A percentile compares a stretch with the other conserved stretches of the same genome.
phyloP scores from a whole-genome alignment of 2,888 invertebrate species.

The Ophonus ardosiacus region DNA sequence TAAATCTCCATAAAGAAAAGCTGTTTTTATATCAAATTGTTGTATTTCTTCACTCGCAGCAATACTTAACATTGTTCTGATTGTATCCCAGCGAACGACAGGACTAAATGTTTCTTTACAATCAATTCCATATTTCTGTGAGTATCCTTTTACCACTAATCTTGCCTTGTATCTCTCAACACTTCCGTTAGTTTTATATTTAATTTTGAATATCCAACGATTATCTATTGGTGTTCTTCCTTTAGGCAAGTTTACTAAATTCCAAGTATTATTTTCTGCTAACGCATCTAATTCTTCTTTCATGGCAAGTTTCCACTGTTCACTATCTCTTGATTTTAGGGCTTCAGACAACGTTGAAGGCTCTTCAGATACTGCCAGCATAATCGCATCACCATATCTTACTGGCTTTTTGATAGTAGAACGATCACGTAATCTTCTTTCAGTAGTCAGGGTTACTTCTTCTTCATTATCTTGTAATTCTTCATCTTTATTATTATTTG shows the following conservation, averaged over 20 bases:
- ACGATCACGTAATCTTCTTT: neutral
- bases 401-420: neutral
- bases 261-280: constrained; percentile 52
- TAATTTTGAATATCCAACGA: constrained; percentile 47
- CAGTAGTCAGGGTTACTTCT: neutral
- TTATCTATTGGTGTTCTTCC: constrained; percentile 3
- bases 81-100: constrained; percentile 68
- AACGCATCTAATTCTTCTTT: constrained; percentile 58
- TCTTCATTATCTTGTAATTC: neutral
- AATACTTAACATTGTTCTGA: constrained; percentile 66
- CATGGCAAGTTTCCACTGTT: constrained; percentile 48
- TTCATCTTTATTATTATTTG: constrained; percentile 6
- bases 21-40: constrained; percentile 70
- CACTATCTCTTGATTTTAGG: neutral
- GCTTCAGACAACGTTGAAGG: constrained; percentile 42
- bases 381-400: neutral
- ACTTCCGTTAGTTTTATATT: constrained; percentile 63
- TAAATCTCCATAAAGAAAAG: constrained; percentile 69
- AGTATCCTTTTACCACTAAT: constrained; percentile 67
- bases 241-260: neutral
- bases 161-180: constrained; percentile 67
- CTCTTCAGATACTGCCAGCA: constrained; percentile 10
- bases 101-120: constrained; percentile 69
- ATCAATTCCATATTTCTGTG: constrained; percentile 66
- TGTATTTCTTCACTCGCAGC: constrained; percentile 65